These are phyloP conservation scores for Triplophysa bombifrons DNA, from an alignment of 2,797 vertebrate genomes.

Conservation along the genomic window DNA sequence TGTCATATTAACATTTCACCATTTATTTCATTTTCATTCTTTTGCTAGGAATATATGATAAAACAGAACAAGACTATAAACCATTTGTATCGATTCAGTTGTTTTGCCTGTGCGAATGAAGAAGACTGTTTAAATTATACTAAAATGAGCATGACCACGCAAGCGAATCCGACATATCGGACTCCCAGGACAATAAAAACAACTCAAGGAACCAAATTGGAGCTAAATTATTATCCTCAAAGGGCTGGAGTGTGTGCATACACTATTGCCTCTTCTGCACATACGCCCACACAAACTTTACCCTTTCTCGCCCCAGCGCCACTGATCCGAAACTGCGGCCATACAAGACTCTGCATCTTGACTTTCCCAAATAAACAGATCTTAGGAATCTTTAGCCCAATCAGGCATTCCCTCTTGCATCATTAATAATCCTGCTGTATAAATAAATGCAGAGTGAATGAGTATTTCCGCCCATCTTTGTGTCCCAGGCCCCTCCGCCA, in stretches of 20 bases:
- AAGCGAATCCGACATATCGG: constrained; percentile 48
- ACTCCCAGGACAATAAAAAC: constrained; percentile 58
- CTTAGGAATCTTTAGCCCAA: constrained; percentile 56
- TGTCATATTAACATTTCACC: background rate
- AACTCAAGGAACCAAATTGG: constrained; percentile 54
- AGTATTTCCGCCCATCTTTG: constrained; percentile 62
- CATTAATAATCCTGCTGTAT: constrained; percentile 60
- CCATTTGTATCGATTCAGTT: constrained; percentile 7
- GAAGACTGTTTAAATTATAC: constrained; percentile 19
- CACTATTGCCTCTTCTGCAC: constrained; percentile 20
- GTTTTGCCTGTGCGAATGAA: constrained; percentile 11
- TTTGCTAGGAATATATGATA: background rate
- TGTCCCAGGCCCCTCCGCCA: constrained; percentile 42
- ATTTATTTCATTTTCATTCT: constrained; percentile 4
- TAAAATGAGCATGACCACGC: constrained; percentile 24
- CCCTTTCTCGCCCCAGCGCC: constrained; percentile 27
- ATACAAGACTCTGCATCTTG: constrained; percentile 43
- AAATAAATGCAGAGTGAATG: constrained; percentile 67
- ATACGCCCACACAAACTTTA: constrained; percentile 20
- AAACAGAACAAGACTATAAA: background rate
- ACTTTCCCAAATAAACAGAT: constrained; percentile 68
- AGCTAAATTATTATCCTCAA: constrained; percentile 51
- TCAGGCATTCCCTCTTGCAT: constrained; percentile 59
- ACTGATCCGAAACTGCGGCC: constrained; percentile 32
- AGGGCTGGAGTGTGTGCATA: constrained; percentile 33